Evolutionary conservation across 2,888 invertebrate species (phyloP).

Genomic region (Pseudeuparius sepicola): DNA sequence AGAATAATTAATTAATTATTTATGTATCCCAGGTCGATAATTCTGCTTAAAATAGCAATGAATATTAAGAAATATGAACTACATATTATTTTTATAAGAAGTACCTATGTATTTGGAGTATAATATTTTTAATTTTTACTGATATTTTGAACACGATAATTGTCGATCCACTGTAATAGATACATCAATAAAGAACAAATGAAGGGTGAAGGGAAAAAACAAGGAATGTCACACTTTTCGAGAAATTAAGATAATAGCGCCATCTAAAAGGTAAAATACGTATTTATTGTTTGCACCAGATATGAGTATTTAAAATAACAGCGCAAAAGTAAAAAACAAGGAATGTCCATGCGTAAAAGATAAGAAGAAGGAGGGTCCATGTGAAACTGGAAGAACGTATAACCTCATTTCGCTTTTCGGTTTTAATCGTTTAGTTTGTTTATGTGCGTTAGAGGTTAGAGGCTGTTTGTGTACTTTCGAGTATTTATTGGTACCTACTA

Average conservation of each 20-base stretch:
- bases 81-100: no score
- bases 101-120: no score
- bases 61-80: no score
- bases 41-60: no score
- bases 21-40: no score
- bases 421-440: conserved; percentile 3
- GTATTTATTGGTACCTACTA: conserved; percentile 1
- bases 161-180: no score
- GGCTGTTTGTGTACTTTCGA: not conserved
- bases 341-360: conserved; percentile 2
- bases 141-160: no score
- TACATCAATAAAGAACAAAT: no score
- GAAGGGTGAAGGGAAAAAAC: conserved; percentile 7
- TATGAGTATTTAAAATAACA: conserved; percentile 1
- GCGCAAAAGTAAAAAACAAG: conserved; percentile 2
- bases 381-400: conserved; percentile 2
- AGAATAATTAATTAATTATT: no score
- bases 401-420: conserved; percentile 1
- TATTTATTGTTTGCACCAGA: conserved; percentile 3
- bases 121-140: no score
- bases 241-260: conserved; percentile 6
- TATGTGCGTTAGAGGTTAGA: conserved; percentile 3
- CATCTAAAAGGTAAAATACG: conserved; percentile 5
- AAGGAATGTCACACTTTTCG: conserved; percentile 9
- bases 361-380: conserved; percentile 2